Conservation (phyloP, 2,113 vertebrate species). For the Motacilla tschutschensis region DNA sequence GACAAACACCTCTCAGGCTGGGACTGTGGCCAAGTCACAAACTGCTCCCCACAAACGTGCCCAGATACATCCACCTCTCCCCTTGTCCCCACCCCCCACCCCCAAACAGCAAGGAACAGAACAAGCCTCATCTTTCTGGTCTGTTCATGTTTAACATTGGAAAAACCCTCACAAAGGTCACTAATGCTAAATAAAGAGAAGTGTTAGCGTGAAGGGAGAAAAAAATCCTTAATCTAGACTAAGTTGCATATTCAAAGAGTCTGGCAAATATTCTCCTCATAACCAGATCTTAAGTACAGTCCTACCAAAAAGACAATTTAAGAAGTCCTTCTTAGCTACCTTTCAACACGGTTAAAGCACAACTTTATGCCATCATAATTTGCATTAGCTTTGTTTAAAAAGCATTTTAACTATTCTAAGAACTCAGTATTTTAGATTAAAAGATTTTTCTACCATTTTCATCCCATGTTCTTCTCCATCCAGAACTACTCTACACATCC, state of each 20-base stretch:
- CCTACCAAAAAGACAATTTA: conserved; percentile 67
- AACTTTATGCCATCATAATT: conserved; percentile 59
- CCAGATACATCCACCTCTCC: rapidly evolving
- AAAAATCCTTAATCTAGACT: conserved; percentile 76
- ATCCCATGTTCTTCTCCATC: conserved; percentile 50
- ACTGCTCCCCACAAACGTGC: neutral
- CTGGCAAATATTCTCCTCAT: conserved; percentile 71
- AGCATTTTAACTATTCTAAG: conserved; percentile 52
- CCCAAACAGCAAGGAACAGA: conserved; percentile 35
- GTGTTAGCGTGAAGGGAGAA: conserved; percentile 66
- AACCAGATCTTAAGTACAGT: conserved; percentile 69
- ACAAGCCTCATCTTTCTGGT: conserved; percentile 25
- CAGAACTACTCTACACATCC: conserved; percentile 69
- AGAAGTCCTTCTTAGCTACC: conserved; percentile 39
- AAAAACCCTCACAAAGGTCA: conserved; percentile 64
- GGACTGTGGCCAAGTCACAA: neutral
- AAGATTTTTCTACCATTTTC: conserved; percentile 51
- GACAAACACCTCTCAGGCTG: neutral
- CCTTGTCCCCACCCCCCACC: neutral
- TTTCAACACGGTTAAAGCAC: conserved; percentile 28
- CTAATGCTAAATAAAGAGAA: conserved; percentile 74
- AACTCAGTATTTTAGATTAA: conserved; percentile 53
- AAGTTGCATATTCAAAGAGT: conserved; percentile 78
- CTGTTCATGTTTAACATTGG: conserved; percentile 19
- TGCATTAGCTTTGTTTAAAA: conserved; percentile 59